Evolutionary conservation across 2,797 vertebrate genomes (phyloP), one percentile per base, ranked within the genome.

Genomic region (Myoxocephalus aenaeus): DNA sequence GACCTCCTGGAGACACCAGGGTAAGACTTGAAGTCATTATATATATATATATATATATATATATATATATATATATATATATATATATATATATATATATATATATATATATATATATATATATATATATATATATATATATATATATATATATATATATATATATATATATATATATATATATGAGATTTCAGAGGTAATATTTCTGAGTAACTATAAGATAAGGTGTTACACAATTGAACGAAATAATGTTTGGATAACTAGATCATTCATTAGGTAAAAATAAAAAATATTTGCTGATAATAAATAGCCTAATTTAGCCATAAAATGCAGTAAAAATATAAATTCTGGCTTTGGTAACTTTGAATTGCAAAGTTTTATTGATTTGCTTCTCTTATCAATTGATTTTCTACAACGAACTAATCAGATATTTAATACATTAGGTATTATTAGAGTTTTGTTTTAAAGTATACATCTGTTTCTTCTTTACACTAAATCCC

Each of bases 1-100:
- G 73, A 96, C 96, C 64, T 97, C 96, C 25, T 99, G 98, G 97
- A 97, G 95, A 74, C 95, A 96, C 77, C 94, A 95, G 94, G 98
- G 98, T 99, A 95, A 94, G 90, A 13, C 4, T n/a, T 9, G 1
- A 25, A 6, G 0, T 12, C 34, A 17, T 32, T 12, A 15, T 7
- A 22, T 10, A n/a, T 27, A 27, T 2, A 27, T 27, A n/a, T n/a
- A n/a, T n/a, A n/a, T n/a, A n/a, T 3, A 48, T 2, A 27, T 11
- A 38, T 15, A n/a, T n/a, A n/a, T n/a, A n/a, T n/a, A n/a, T n/a
- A n/a, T n/a, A n/a, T n/a, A n/a, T n/a, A n/a, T n/a, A n/a, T n/a
- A n/a, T n/a, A n/a, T n/a, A n/a, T n/a, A n/a, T n/a, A n/a, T n/a
- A n/a, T n/a, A n/a, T n/a, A n/a, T n/a, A n/a, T n/a, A n/a, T n/a